These are phyloP conservation scores for Brotogeris chrysoptera DNA, from an alignment of 2,797 vertebrate genomes.

Conservation along the genomic window DNA sequence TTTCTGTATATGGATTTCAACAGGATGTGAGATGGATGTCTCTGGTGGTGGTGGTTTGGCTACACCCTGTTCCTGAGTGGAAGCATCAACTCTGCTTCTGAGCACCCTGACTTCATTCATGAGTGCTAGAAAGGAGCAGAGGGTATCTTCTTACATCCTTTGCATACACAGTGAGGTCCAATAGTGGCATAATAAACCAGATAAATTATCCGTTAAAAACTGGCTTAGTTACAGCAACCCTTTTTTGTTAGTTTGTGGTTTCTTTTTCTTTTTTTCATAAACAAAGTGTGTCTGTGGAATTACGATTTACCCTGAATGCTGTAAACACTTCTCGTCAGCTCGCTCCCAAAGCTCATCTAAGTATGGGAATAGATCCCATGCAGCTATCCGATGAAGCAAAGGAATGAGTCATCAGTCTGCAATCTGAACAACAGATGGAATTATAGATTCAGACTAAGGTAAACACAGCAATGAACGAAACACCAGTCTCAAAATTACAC, in stretches of 20 bases:
- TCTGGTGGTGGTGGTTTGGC: not conserved
- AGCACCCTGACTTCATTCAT: not conserved
- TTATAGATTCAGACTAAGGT: slow-evolving; percentile 16
- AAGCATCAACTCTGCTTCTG: not conserved
- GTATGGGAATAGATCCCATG: slow-evolving; percentile 8
- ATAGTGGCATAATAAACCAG: not conserved
- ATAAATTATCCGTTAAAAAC: not conserved
- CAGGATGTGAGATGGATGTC: not conserved
- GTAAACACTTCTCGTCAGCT: slow-evolving; percentile 44
- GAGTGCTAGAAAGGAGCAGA: not conserved
- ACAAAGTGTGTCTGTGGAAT: not conserved
- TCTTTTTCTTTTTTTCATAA: not conserved
- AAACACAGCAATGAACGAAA: slow-evolving; percentile 53
- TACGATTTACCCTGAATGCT: not conserved
- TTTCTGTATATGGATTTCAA: not conserved
- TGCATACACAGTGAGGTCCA: not conserved
- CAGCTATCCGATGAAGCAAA: slow-evolving; percentile 28
- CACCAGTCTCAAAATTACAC: not conserved
- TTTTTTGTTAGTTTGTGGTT: not conserved
- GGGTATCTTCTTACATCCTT: not conserved
- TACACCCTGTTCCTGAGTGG: not conserved
- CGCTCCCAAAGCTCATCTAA: slow-evolving; percentile 20
- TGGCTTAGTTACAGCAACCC: not conserved
- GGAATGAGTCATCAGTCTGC: slow-evolving; percentile 54
- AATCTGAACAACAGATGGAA: slow-evolving; percentile 13